Evolutionary conservation across 2,797 vertebrate species (phyloP).

Genomic region (Philypnodon macrostomus): DNA sequence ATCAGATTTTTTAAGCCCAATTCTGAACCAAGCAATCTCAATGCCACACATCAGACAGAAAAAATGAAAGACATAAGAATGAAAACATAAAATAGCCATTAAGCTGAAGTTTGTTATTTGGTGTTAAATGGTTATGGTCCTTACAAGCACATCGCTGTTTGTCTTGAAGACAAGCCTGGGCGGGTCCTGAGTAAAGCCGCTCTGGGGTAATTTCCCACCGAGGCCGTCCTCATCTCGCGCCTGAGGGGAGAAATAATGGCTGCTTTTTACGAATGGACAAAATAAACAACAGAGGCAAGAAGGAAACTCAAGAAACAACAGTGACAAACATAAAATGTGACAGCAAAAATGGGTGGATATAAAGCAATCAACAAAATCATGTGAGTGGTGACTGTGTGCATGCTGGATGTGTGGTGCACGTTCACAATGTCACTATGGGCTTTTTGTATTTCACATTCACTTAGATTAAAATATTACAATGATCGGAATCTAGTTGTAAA

Average conservation of each 20-base stretch:
- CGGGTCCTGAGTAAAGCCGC: slow-evolving; percentile 99
- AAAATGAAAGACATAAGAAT: slow-evolving; percentile 52
- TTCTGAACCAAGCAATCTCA: slow-evolving; percentile 26
- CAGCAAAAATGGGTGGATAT: slow-evolving; percentile 53
- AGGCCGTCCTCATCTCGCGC: slow-evolving; percentile 99
- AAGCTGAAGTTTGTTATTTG: slow-evolving; percentile 63
- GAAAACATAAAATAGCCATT: slow-evolving; percentile 59
- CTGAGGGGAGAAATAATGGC: slow-evolving; percentile 99
- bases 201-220: slow-evolving; percentile 97
- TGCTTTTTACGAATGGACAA: slow-evolving; percentile 99
- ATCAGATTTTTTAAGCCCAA: slow-evolving; percentile 31
- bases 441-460: neutral
- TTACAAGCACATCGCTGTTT: slow-evolving; percentile 99
- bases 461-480: neutral
- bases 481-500: no score
- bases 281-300: slow-evolving; percentile 81
- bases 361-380: slow-evolving; percentile 41
- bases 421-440: neutral
- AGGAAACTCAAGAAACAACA: slow-evolving; percentile 71
- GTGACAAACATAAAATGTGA: slow-evolving; percentile 63
- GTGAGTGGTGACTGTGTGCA: slow-evolving; percentile 23
- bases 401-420: slow-evolving; percentile 15
- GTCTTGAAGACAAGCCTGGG: slow-evolving; percentile 99
- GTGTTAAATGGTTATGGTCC: slow-evolving; percentile 91
- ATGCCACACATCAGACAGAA: slow-evolving; percentile 37